phyloP scores from a whole-genome alignment of 2,113 vertebrate species.

The Planiliza haematocheilus region DNA sequence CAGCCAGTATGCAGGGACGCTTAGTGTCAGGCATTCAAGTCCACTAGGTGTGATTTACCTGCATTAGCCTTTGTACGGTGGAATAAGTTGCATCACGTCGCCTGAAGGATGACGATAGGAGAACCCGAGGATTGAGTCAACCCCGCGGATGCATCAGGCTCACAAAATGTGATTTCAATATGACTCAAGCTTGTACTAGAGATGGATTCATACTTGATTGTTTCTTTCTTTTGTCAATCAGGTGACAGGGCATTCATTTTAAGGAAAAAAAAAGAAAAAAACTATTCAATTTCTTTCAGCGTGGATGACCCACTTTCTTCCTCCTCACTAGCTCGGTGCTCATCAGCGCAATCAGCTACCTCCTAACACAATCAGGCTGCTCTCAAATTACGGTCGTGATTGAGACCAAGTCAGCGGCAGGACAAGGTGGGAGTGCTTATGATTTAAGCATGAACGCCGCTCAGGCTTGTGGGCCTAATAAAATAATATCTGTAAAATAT shows the following conservation, averaged over 20 bases:
- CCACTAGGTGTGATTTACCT: conserved; percentile 67
- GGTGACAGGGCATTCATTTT: conserved; percentile 22
- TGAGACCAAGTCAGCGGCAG: conserved; percentile 54
- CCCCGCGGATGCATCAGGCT: conserved; percentile 24
- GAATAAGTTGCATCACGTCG: conserved; percentile 52
- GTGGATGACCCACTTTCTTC: conserved; percentile 66
- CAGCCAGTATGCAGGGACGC: conserved; percentile 55
- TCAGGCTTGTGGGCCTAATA: conserved; percentile 27
- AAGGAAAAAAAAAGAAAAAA: too few relatives aligned
- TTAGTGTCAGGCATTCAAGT: conserved; percentile 67
- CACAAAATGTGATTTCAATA: conserved; percentile 49
- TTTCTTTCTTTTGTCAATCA: conserved; percentile 32
- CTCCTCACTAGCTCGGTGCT: conserved; percentile 58
- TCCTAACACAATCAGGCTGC: conserved; percentile 68
- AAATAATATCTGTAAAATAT: conserved; percentile 37
- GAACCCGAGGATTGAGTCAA: conserved; percentile 41
- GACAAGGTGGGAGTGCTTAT: conserved; percentile 45
- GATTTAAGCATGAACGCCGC: conserved; percentile 17
- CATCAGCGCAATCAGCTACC: conserved; percentile 73
- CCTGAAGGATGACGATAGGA: conserved; percentile 37
- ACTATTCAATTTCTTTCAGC: conserved; percentile 18
- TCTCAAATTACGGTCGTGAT: conserved; percentile 70
- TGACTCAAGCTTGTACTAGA: conserved; percentile 32
- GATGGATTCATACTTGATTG: conserved; percentile 35
- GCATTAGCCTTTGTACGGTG: conserved; percentile 64